Evolutionary conservation across 1,140 invertebrate genomes (phyloP).

Genomic region (Sinella curviseta): DNA sequence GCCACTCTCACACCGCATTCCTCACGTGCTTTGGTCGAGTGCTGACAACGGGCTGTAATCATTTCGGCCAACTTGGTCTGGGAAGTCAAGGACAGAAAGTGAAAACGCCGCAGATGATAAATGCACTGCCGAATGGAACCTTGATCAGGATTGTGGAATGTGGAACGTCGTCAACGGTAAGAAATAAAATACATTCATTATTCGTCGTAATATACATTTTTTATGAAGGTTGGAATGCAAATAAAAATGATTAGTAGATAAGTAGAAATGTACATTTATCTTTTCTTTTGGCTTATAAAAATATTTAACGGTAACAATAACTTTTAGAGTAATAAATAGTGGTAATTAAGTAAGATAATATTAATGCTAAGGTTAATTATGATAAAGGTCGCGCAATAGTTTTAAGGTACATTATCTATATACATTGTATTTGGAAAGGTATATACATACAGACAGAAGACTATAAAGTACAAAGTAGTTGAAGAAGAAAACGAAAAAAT

Average conservation of each 20-base stretch:
- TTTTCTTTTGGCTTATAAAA: not conserved
- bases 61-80: constrained; percentile 49
- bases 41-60: constrained; percentile 44
- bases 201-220: too few species aligned
- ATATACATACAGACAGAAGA: too few species aligned
- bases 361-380: too few species aligned
- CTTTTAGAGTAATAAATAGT: not conserved
- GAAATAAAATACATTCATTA: not conserved
- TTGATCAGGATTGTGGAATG: constrained; percentile 40
- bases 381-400: too few species aligned
- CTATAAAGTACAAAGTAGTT: too few species aligned
- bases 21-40: constrained; percentile 41
- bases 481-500: too few species aligned
- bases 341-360: too few species aligned
- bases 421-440: too few species aligned
- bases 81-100: constrained; percentile 36
- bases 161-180: constrained; percentile 44
- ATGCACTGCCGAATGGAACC: constrained; percentile 31
- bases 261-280: too few species aligned
- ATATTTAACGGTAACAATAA: not conserved
- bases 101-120: constrained; percentile 38
- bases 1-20: constrained; percentile 48
- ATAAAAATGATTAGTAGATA: too few species aligned
- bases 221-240: too few species aligned
- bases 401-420: too few species aligned